Evolutionary conservation across 2,888 invertebrate genomes (phyloP).

Genomic region (Augiades crinisus): DNA sequence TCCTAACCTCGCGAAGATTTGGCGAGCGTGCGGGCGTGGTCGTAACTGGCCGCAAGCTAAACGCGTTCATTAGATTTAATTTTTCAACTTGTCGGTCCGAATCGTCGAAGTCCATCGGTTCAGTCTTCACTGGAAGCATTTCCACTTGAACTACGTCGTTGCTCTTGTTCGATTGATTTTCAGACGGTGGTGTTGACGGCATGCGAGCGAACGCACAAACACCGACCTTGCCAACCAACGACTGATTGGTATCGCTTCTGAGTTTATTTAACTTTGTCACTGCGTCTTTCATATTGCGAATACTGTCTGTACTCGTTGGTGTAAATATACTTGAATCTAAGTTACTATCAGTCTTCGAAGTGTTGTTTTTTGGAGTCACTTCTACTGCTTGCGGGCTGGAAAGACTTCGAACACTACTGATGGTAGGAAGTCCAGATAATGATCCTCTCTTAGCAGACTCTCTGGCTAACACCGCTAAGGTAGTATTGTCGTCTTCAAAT

Average conservation of each 20-base stretch:
- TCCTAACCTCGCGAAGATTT: conserved; percentile 60
- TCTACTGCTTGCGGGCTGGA: conserved; percentile 41
- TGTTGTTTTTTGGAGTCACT: conserved; percentile 25
- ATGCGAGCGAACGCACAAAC: conserved; percentile 71
- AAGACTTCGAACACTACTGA: conserved; percentile 59
- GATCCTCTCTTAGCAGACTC: conserved; percentile 36
- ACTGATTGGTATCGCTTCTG: conserved; percentile 43
- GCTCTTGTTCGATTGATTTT: conserved; percentile 29
- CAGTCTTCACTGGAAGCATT: conserved; percentile 67
- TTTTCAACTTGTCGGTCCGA: conserved; percentile 59
- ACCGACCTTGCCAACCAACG: conserved; percentile 60
- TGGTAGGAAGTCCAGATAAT: conserved; percentile 52
- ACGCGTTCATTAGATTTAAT: conserved; percentile 64
- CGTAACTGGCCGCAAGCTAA: conserved; percentile 60
- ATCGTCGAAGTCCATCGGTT: conserved; percentile 68
- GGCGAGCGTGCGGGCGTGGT: conserved; percentile 31
- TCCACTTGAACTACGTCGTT: conserved; percentile 50
- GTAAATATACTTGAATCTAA: conserved; percentile 53
- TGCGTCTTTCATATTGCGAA: conserved; percentile 52
- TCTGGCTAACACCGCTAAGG: conserved; percentile 51
- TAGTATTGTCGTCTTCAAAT: conserved; percentile 54
- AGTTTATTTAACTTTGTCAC: conserved; percentile 52
- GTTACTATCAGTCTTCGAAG: conserved; percentile 40
- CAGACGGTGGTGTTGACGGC: conserved; percentile 61
- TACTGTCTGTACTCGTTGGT: conserved; percentile 53